Percentiles rank a stretch among this genome's conserved stretches.
phyloP scores from a whole-genome alignment of 2,113 vertebrate species.

The Sceloporus undulatus region DNA sequence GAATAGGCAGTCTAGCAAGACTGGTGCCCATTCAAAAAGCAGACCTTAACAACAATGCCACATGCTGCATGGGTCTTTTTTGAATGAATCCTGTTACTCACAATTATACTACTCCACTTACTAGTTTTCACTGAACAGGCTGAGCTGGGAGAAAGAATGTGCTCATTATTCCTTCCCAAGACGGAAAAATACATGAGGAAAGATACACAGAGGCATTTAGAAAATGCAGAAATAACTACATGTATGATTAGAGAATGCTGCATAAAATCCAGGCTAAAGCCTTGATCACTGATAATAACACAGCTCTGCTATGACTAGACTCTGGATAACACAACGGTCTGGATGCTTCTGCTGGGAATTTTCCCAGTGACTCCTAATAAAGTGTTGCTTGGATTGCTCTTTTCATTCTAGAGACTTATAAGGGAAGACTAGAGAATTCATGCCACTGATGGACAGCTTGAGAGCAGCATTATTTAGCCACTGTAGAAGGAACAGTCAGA shows the following conservation, averaged over 20 bases:
- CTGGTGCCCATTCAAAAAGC: not conserved
- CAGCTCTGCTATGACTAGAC: not conserved
- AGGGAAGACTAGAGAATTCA: not conserved
- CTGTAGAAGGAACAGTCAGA: not conserved
- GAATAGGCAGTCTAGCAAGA: constrained; percentile 24
- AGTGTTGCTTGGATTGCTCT: not conserved
- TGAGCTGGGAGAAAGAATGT: not conserved
- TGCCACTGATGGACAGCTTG: not conserved
- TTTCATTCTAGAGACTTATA: not conserved
- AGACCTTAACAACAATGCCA: not conserved
- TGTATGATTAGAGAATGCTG: not conserved
- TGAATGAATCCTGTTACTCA: not conserved
- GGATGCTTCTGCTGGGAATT: constrained; percentile 22
- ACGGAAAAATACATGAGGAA: not conserved
- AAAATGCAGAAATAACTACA: not conserved
- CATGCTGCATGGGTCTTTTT: not conserved
- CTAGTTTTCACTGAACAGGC: not conserved
- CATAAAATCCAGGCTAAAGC: constrained; percentile 6
- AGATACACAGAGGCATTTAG: not conserved
- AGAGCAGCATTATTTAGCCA: not conserved
- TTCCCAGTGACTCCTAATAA: not conserved
- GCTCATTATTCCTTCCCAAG: not conserved
- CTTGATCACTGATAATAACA: not conserved
- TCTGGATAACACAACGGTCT: not conserved
- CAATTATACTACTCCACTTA: not conserved